These are phyloP conservation scores for Stegodyphus dumicola DNA, from an alignment of 1,140 invertebrate species.

Conservation along the genomic window DNA sequence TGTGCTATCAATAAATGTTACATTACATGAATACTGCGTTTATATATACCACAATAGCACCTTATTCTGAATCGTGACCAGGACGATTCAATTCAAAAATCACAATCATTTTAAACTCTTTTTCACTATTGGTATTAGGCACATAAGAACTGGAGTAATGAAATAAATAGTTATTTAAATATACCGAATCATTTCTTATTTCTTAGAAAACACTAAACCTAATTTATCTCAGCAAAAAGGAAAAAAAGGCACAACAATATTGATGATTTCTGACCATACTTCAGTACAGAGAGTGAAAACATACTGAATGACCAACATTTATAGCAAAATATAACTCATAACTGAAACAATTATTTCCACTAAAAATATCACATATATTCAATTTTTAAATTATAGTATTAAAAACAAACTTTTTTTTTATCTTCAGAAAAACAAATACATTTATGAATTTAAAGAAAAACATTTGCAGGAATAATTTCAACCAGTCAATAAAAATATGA, in stretches of 20 bases:
- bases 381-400: too few relatives aligned
- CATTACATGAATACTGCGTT: too few relatives aligned
- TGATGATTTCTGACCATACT: background rate
- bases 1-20: background rate
- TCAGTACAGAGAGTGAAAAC: too few relatives aligned
- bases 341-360: too few relatives aligned
- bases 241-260: conserved; percentile 5
- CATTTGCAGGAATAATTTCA: too few relatives aligned
- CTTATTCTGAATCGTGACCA: background rate
- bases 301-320: too few relatives aligned
- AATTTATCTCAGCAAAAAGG: background rate
- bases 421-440: too few relatives aligned
- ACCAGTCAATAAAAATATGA: too few relatives aligned
- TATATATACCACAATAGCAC: background rate
- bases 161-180: conserved; percentile 8
- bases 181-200: background rate
- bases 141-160: background rate
- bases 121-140: background rate
- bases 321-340: too few relatives aligned
- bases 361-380: too few relatives aligned
- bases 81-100: background rate
- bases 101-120: background rate
- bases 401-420: too few relatives aligned
- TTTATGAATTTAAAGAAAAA: too few relatives aligned
- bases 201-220: conserved; percentile 3